Percentiles rank a stretch among this genome's conserved stretches.
Evolutionary conservation across 1,140 invertebrate species (phyloP).

Genomic region (Cataglyphis hispanica): DNA sequence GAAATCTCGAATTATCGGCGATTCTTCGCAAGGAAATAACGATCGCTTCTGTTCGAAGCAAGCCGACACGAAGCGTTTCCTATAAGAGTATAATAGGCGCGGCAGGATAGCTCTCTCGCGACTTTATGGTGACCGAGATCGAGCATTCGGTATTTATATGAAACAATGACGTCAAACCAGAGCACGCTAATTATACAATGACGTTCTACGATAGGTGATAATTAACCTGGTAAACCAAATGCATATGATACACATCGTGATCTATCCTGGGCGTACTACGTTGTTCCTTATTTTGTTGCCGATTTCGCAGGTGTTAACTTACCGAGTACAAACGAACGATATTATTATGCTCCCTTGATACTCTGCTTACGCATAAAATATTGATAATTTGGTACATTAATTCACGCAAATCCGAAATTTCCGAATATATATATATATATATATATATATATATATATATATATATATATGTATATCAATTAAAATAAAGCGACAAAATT

Average conservation of each 20-base stretch:
- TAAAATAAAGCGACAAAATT: not conserved
- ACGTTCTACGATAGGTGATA: conserved; percentile 81
- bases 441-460: too few relatives aligned
- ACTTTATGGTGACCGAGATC: conserved; percentile 40
- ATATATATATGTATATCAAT: too few relatives aligned
- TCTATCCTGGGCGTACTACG: not conserved
- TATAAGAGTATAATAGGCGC: not conserved
- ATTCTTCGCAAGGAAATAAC: conserved; percentile 11
- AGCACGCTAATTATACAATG: conserved; percentile 83
- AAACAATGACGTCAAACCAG: conserved; percentile 83
- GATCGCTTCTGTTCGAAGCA: not conserved
- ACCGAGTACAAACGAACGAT: conserved; percentile 19
- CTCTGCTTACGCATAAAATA: conserved; percentile 20
- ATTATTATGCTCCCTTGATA: conserved; percentile 17
- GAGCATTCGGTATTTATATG: conserved; percentile 81
- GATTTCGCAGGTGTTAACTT: conserved; percentile 39
- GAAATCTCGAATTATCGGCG: not conserved
- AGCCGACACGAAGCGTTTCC: not conserved
- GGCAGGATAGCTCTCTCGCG: conserved; percentile 24
- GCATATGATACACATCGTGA: conserved; percentile 22
- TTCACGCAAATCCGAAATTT: not conserved
- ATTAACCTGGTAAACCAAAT: conserved; percentile 80
- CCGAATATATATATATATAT: not conserved
- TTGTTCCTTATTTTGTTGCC: conserved; percentile 14
- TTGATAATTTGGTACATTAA: not conserved